Evolutionary conservation across 2,113 vertebrate genomes (phyloP), one percentile per base, ranked within the genome.

Genomic region (Phalacrocorax brasilianus): DNA sequence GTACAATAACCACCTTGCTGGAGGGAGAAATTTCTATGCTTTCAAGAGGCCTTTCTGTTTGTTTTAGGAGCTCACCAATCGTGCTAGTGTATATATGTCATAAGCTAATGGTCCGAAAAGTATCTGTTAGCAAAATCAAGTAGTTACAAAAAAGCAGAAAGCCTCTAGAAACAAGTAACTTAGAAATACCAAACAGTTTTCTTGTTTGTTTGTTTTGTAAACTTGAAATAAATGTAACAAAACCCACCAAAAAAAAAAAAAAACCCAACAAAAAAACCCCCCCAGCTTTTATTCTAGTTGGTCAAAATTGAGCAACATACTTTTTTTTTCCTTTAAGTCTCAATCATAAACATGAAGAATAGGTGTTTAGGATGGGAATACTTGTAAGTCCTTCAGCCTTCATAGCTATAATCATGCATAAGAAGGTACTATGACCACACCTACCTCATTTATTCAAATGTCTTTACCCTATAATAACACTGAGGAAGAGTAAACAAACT

Each of bases 11-110:
- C 33, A 12, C 33, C 26, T 80, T 61, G 49, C 50, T 67, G 61
- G 80, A 75, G 11, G 27, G 32, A 85, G 59, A 80, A 66, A 76
- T 56, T 65, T 50, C 9, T 85, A 49, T 58, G 12, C 38, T 52
- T 95, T 88, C 83, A 82, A 47, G 26, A 79, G 24, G 32, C 6
- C 15, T 42, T 92, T 89, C n/a, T 55, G 18, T 71, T 95, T 89
- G 47, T 27, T 94, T 95, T 61, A 71, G 53, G 21, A 63, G 53
- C 11, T 80, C 53, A 82, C 6, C 40, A 72, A 52, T 53, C 2
- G 6, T 73, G 53, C 58, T 80, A 28, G 28, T 66, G 8, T 85
- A 61, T 61, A n/a, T 26, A 62, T 52, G 19, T 33, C 55, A 88
- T 75, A 58, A 90, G 20, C 4, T 35, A 89, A 92, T 38, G 50